Evolutionary conservation across 2,888 invertebrate genomes (phyloP), one percentile per base, ranked within the genome.

Genomic region (Gortyna flavago): DNA sequence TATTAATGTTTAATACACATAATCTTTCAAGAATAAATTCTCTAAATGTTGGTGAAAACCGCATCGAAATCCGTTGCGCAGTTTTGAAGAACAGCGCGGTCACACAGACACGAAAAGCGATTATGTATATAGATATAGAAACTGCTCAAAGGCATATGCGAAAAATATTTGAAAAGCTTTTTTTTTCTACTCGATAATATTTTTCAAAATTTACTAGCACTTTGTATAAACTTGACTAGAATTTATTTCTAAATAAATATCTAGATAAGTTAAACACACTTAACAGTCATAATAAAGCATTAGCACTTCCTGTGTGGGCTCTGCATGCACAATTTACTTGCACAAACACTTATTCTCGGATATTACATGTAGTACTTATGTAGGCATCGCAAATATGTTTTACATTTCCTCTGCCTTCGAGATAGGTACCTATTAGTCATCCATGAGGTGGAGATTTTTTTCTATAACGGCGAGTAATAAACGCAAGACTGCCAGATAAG

Each of bases 311-410:
- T 75, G 69, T 64, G 80, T 69, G 78, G 67, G 29, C 72, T 48
- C 5, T 66, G 81, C 81, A 72, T 75, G 70, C 80, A 69, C 82
- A 72, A 79, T 79, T 84, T 48, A 68, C 59, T 68, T 74, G 62
- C 59, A 79, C 84, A 68, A 75, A 75, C 74, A 64, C n/a, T 35
- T 44, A 35, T 32, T 25, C 57, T 54, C 25, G 44, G 38, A 72
- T 72, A 54, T 62, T 41, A 29, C 44, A 16, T 18, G 38, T 66
- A 65, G 11, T 25, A 61, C 18, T 16, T 7, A 29, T 54, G 35
- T 67, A 61, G 18, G 51, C 44, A 72, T 72, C 51, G 57, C 76
- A 70, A 80, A 85, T 85, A 76, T 72, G 29, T 70, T 65, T 35
- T 35, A 67, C 59, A 62, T 81, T 69, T 80, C 85, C 75, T 76